phyloP scores from a whole-genome alignment of 2,888 invertebrate genomes.

The Parnassius mnemosyne region DNA sequence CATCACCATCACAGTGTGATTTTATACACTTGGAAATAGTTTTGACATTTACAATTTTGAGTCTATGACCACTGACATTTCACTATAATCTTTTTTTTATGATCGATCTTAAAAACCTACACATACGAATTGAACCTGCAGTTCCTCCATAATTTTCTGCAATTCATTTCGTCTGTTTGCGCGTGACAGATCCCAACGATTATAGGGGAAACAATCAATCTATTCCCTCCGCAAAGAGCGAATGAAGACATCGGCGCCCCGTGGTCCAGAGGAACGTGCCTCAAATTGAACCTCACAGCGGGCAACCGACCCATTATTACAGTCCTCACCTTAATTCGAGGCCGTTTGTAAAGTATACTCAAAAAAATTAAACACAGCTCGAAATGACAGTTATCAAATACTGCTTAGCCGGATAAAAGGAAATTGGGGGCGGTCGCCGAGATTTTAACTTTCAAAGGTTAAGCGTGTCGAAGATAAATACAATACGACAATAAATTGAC shows the following conservation, averaged over 20 bases:
- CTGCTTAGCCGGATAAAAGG: slow-evolving; percentile 13
- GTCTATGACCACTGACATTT: no score
- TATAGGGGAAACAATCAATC: slow-evolving; percentile 32
- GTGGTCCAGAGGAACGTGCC: slow-evolving; percentile 50
- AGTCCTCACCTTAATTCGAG: slow-evolving; percentile 43
- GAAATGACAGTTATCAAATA: slow-evolving; percentile 36
- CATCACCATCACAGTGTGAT: no score
- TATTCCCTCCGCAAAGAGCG: slow-evolving; percentile 28
- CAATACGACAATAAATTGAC: no score
- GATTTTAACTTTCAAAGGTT: slow-evolving; percentile 8
- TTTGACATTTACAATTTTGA: no score
- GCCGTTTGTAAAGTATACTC: slow-evolving; percentile 47
- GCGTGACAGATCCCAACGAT: slow-evolving; percentile 8
- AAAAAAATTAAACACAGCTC: slow-evolving; percentile 13
- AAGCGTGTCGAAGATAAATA: neutral
- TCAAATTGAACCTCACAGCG: slow-evolving; percentile 57
- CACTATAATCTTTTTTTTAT: no score
- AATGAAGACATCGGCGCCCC: slow-evolving; percentile 72
- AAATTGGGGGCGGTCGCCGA: neutral
- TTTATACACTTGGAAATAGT: no score
- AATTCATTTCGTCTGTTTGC: slow-evolving; percentile 3
- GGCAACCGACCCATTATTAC: slow-evolving; percentile 47
- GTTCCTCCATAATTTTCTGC: neutral
- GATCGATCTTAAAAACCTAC: no score
- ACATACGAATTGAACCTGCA: neutral